Conservation (phyloP, 2,888 invertebrate species). For the Aphidius colemani region DNA sequence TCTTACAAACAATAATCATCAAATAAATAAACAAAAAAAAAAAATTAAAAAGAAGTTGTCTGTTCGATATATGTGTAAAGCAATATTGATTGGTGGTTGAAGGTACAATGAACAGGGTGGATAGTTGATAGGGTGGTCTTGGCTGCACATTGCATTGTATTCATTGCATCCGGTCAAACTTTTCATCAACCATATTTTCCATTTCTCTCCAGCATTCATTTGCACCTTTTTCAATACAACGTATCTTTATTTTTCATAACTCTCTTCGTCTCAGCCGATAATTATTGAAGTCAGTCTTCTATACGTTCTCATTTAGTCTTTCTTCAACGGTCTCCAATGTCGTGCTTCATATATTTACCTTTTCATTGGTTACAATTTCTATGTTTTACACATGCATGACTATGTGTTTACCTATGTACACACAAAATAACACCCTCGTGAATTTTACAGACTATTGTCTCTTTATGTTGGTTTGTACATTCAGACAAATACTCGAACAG, state of each 20-base stretch:
- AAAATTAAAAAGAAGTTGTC: conserved; percentile 6
- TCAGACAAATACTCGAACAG: too few relatives aligned
- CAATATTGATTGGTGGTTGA: conserved; percentile 57
- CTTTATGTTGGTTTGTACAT: too few relatives aligned
- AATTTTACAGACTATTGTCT: too few relatives aligned
- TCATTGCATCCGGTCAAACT: conserved; percentile 47
- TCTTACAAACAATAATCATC: too few relatives aligned
- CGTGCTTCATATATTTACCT: conserved; percentile 24
- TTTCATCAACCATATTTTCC: conserved; percentile 40
- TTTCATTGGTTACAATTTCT: conserved; percentile 20
- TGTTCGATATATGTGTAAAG: conserved; percentile 41
- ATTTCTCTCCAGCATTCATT: conserved; percentile 15
- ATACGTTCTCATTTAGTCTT: conserved; percentile 33
- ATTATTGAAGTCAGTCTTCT: conserved; percentile 52
- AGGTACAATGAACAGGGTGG: conserved; percentile 49
- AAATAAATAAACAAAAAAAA: neutral
- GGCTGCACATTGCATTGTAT: conserved; percentile 53
- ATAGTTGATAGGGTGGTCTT: conserved; percentile 46
- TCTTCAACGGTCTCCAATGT: conserved; percentile 15
- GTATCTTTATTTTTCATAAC: conserved; percentile 28
- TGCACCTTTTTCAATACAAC: neutral
- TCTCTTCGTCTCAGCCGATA: conserved; percentile 43
- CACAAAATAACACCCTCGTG: conserved; percentile 5
- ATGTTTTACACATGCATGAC: conserved; percentile 1
- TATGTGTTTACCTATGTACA: conserved; percentile 19